A percentile compares a stretch with the other conserved stretches of the same genome.
These are phyloP conservation scores for Odontocolon sp. DNA, from an alignment of 2,888 invertebrate species.

Conservation along the genomic window DNA sequence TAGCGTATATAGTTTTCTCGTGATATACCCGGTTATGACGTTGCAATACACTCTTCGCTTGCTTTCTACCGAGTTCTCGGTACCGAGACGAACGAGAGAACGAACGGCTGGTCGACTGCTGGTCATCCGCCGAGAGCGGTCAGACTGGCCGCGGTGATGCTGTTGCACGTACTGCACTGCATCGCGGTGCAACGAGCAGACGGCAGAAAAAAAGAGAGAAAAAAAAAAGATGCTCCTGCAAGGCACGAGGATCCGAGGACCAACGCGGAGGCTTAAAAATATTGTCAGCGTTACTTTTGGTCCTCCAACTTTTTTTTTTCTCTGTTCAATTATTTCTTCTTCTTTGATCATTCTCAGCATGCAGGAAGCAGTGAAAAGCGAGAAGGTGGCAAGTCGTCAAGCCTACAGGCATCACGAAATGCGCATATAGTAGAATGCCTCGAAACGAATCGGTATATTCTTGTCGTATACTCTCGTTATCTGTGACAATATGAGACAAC, in stretches of 20 bases:
- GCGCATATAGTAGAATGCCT: constrained; percentile 24
- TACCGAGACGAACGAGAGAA: constrained; percentile 41
- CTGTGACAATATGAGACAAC: constrained; percentile 51
- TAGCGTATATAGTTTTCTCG: constrained; percentile 20
- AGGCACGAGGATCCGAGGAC: constrained; percentile 30
- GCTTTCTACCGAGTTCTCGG: constrained; percentile 32
- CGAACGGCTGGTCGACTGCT: constrained; percentile 16
- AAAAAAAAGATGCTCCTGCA: constrained; percentile 28
- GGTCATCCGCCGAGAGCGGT: constrained; percentile 33
- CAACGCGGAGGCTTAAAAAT: constrained; percentile 37
- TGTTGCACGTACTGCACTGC: not conserved
- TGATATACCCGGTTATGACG: constrained; percentile 50
- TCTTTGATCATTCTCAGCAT: constrained; percentile 28
- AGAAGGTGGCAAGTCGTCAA: constrained; percentile 35
- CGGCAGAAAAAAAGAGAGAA: constrained; percentile 30
- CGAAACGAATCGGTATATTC: constrained; percentile 27
- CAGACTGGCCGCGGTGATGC: constrained; percentile 29
- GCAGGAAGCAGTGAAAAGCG: constrained; percentile 33
- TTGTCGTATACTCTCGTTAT: constrained; percentile 57
- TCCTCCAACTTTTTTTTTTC: constrained; percentile 30
- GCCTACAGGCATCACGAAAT: not conserved
- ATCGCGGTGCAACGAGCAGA: not conserved
- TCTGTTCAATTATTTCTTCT: no score
- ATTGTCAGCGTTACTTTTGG: constrained; percentile 48
- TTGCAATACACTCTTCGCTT: constrained; percentile 17